Base-by-base conservation (phyloP, 2,113 vertebrate species). In the Sander lucioperca region DNA sequence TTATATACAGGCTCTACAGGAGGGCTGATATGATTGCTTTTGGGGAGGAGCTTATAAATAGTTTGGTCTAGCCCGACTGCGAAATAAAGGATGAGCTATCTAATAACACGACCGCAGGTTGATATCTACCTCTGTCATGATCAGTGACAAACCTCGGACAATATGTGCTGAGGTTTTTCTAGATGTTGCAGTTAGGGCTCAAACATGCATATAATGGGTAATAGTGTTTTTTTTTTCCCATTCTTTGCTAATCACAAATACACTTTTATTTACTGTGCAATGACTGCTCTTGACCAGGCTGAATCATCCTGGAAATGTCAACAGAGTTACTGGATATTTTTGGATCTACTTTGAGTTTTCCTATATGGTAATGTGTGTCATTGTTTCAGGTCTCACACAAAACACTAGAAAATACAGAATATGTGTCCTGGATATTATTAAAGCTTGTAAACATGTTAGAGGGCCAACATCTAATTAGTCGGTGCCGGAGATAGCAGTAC, bases 401-500 rank as follows among this genome's bases (percentile, higher is more conserved):
- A 30, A 5, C 3, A n/a, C 15, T 13, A 39, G 6, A 23, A 33
- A 47, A 27, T 3, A 11, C 15, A 27, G 67, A 54, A 33, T 43
- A 23, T 63, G 25, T 21, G 7, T 51, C 25, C 11, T 21, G 65
- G 45, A 43, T 68, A 39, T 30, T 57, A 57, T 43, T 62, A 27
- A 51, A 56, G 15, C 64, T 63, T 57, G 43, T 84, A 67, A 77
- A 85, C 59, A 73, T 69, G 74, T 36, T 39, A 58, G 25, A 48
- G 16, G 21, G 39, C 23, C 51, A 57, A 83, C 62, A 51, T 51
- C 68, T 76, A 67, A 78, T 90, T 85, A 85, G 71, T 47, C 3
- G 0, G 25, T n/a, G 33, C 15, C 21, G 16, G 56, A 81, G 47
- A 23, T 45, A 45, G 53, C 18, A 9, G 16, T 69, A 47, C 25